Conservation (phyloP, 2,113 vertebrate species). For the Origma solitaria region DNA sequence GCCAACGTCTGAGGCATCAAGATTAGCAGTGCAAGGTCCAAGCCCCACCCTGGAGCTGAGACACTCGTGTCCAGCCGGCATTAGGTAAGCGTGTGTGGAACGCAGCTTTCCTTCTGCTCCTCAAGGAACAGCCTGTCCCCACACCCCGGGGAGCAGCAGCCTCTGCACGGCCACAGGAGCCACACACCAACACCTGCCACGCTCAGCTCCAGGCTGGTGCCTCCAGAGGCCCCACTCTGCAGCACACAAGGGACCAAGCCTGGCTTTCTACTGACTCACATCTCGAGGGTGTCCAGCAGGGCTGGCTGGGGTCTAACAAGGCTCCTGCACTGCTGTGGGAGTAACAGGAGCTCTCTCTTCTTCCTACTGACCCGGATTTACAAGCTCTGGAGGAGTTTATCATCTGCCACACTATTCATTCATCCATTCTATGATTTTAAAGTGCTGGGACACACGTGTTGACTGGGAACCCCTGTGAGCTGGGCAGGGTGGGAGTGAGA, state of each 20-base stretch:
- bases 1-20: not conserved
- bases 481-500: not conserved
- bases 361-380: not conserved
- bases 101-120: not conserved
- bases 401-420: not conserved
- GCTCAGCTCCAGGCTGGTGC: not conserved
- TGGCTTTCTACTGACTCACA: not conserved
- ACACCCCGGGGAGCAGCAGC: not conserved
- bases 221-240: not conserved
- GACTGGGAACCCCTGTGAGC: not conserved
- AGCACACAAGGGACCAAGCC: not conserved
- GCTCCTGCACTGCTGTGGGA: accelerated
- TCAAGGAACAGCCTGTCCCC: not conserved
- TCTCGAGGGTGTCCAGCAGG: not conserved
- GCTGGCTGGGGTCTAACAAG: not conserved
- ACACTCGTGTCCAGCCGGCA: not conserved
- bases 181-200: not conserved
- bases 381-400: not conserved
- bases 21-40: not conserved
- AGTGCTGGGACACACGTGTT: accelerated
- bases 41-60: slow-evolving; percentile 21
- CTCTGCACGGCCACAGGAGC: not conserved
- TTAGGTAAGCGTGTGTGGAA: slow-evolving; percentile 27
- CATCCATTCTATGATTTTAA: not conserved
- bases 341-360: not conserved